Conservation (phyloP, 2,888 invertebrate species). For the Anorthoa munda region DNA sequence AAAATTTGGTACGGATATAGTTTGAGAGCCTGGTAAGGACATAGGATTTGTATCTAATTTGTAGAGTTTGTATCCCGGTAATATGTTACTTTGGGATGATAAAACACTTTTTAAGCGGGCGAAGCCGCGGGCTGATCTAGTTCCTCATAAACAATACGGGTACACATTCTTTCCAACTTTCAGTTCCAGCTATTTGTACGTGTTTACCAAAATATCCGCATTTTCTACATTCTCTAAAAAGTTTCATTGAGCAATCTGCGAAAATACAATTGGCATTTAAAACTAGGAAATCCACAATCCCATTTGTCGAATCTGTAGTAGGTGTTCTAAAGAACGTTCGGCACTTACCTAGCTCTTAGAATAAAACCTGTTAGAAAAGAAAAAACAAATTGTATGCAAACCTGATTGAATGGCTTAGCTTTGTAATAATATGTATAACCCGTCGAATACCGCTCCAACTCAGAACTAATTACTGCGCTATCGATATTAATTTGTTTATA, state of each 20-base stretch:
- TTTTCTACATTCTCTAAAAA: slow-evolving; percentile 45
- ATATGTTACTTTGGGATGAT: too few species aligned
- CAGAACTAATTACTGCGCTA: slow-evolving; percentile 64
- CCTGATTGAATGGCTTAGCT: slow-evolving; percentile 33
- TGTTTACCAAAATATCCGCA: slow-evolving; percentile 56
- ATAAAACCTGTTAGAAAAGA: slow-evolving; percentile 48
- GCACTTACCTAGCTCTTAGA: slow-evolving; percentile 27
- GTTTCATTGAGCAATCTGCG: slow-evolving; percentile 27
- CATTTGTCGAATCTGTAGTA: slow-evolving; percentile 18
- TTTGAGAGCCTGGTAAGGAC: too few species aligned
- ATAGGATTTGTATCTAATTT: too few species aligned
- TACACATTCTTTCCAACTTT: slow-evolving; percentile 48
- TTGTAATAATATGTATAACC: slow-evolving; percentile 16
- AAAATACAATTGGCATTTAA: slow-evolving; percentile 31
- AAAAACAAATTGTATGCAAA: slow-evolving; percentile 21
- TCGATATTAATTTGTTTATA: slow-evolving; percentile 71
- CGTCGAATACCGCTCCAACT: slow-evolving; percentile 33
- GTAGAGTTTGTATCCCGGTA: too few species aligned
- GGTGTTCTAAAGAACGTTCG: slow-evolving; percentile 11
- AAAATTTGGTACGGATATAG: too few species aligned
- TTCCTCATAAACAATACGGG: slow-evolving; percentile 15
- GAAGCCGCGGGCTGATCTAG: background rate
- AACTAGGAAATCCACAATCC: slow-evolving; percentile 38
- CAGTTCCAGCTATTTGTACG: slow-evolving; percentile 40
- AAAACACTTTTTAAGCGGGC: too few species aligned